Evolutionary conservation across 2,888 invertebrate genomes (phyloP).

Genomic region (Myopa testacea): DNA sequence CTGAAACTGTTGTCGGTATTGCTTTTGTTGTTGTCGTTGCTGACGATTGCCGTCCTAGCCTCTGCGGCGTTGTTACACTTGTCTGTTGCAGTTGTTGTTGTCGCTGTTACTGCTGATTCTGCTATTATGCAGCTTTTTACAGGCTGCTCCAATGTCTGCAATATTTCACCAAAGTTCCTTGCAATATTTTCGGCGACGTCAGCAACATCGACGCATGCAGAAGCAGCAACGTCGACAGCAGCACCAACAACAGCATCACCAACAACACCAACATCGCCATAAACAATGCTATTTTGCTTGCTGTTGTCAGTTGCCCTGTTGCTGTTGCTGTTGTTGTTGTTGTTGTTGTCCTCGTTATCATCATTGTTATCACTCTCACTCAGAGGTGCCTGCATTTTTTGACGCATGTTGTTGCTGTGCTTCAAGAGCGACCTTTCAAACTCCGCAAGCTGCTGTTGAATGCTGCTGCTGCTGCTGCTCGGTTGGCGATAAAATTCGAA

Average conservation of each 20-base stretch:
- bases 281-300: not conserved
- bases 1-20: constrained; percentile 41
- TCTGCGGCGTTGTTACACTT: not conserved
- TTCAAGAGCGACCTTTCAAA: constrained; percentile 35
- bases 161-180: constrained; percentile 5
- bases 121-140: not conserved
- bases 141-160: constrained; percentile 6
- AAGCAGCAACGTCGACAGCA: not conserved
- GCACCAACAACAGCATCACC: constrained; percentile 50
- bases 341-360: constrained; percentile 6
- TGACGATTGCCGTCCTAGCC: not conserved
- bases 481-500: constrained; percentile 30
- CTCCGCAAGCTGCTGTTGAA: constrained; percentile 49
- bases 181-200: constrained; percentile 1
- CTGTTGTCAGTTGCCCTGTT: not conserved
- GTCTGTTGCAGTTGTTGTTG: not conserved
- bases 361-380: constrained; percentile 41
- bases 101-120: constrained; percentile 29
- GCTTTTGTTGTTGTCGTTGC: constrained; percentile 28
- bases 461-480: constrained; percentile 46
- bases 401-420: constrained; percentile 41
- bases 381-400: constrained; percentile 34
- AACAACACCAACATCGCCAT: constrained; percentile 44
- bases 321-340: constrained; percentile 30
- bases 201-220: not conserved